Evolutionary conservation across 2,797 vertebrate genomes (phyloP), one percentile per base, ranked within the genome.

Genomic region (Crotalus adamanteus): DNA sequence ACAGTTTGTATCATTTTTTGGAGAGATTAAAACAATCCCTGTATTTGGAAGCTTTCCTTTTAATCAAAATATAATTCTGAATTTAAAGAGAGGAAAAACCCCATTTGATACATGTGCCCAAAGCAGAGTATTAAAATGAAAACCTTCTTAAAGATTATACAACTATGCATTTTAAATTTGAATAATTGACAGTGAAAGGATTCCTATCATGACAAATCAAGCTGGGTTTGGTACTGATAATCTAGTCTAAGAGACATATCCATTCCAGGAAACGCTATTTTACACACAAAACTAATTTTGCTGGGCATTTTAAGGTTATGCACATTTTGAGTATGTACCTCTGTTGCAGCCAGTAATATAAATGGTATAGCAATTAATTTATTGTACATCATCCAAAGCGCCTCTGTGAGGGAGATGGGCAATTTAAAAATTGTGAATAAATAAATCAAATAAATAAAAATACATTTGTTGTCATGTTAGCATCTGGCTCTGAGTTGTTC

Each of bases 1-100:
- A 59, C 93, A 95, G 88, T 91, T 90, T 93, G 91, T 94, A 87
- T 93, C 94, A 95, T 94, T 78, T 93, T 63, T 93, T 94, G 88
- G 63, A 25, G 25, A 93, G 90, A 88, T 88, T 93, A 60, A 92
- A 93, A 92, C 20, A 93, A 93, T 91, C 86, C 14, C 87, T 73
- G 9, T 93, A 95, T 95, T 96, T 95, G 95, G 0, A 83, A 92
- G 6, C 90, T 94, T 90, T 91, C 1, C 87, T 96, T 96, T 96
- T 93, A 93, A 91, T 94, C 93, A 96, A 92, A 37, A 92, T 94
- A 93, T 95, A 93, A 60, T 94, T 96, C 42, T 90, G 2, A 85
- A 0, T 42, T 95, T 93, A 53, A 69, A 51, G 12, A 55, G 94
- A 59, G 31, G 6, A 55, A 95, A 92, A 91, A 97, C 78, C 78